Percentiles rank a stretch among this genome's conserved stretches.
Evolutionary conservation across 2,797 vertebrate species (phyloP).

Genomic region (Brachyalestes nurse): DNA sequence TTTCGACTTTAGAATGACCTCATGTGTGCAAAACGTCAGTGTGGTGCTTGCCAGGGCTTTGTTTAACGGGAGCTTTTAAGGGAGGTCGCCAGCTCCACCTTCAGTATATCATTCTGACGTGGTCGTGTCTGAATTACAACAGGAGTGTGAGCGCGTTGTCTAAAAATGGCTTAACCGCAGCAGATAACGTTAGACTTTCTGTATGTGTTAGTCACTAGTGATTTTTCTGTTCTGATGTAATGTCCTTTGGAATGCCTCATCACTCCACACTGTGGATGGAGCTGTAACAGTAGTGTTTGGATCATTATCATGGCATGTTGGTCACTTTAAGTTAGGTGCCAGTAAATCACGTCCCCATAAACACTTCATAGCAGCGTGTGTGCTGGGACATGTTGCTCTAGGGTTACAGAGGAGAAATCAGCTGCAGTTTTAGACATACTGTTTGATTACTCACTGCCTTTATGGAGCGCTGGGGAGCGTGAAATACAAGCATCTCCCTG

Average conservation of each 20-base stretch:
- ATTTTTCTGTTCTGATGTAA: slow-evolving; percentile 15
- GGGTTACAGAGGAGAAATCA: slow-evolving; percentile 4
- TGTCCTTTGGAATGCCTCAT: background rate
- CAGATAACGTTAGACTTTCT: slow-evolving; percentile 6
- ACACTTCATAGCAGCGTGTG: background rate
- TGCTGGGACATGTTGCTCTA: background rate
- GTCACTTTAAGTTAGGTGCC: background rate
- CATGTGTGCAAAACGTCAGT: background rate
- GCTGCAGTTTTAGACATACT: background rate
- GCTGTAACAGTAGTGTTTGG: background rate
- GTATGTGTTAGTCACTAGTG: slow-evolving; percentile 22
- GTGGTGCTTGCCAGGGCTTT: background rate
- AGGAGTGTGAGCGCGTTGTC: slow-evolving; percentile 19
- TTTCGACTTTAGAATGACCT: slow-evolving; percentile 7
- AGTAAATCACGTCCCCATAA: background rate
- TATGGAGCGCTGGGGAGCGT: slow-evolving; percentile 17
- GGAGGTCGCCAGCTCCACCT: slow-evolving; percentile 1
- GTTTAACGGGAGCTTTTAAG: slow-evolving; percentile 7
- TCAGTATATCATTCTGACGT: slow-evolving; percentile 21
- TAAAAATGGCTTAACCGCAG: slow-evolving; percentile 18
- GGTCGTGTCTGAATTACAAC: slow-evolving; percentile 24
- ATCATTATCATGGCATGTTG: background rate
- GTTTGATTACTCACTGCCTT: slow-evolving; percentile 17
- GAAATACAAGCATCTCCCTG: background rate
- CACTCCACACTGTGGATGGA: background rate